Evolutionary conservation across 2,888 invertebrate species (phyloP).

Genomic region (Bibio marci): DNA sequence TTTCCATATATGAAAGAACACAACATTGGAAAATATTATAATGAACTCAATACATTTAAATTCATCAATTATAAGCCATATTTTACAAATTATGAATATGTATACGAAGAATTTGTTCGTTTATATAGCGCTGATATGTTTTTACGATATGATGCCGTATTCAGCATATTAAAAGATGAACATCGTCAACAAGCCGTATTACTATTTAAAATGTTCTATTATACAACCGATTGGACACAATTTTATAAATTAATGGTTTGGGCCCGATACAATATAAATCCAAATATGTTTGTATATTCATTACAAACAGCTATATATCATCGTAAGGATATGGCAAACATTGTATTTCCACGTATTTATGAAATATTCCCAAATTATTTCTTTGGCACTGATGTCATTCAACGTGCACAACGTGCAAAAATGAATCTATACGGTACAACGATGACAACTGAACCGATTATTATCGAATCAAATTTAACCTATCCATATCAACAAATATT

Average conservation of each 20-base stretch:
- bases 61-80: too few relatives aligned
- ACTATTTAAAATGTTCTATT: slow-evolving; percentile 45
- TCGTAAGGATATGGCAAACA: slow-evolving; percentile 36
- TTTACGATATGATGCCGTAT: slow-evolving; percentile 18
- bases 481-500: too few relatives aligned
- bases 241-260: slow-evolving; percentile 54
- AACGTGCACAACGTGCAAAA: slow-evolving; percentile 20
- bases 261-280: slow-evolving; percentile 45
- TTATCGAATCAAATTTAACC: too few relatives aligned
- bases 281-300: slow-evolving; percentile 42
- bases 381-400: slow-evolving; percentile 34
- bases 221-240: slow-evolving; percentile 55
- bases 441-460: background rate
- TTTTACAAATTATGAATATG: slow-evolving; percentile 30
- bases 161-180: slow-evolving; percentile 17
- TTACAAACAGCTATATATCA: slow-evolving; percentile 40
- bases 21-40: too few relatives aligned
- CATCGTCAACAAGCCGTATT: slow-evolving; percentile 36
- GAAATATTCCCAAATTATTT: slow-evolving; percentile 48
- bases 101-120: slow-evolving; percentile 33
- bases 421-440: background rate
- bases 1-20: slow-evolving; percentile 1
- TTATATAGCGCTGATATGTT: slow-evolving; percentile 34
- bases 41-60: too few relatives aligned
- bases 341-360: slow-evolving; percentile 48